Evolutionary conservation across 1,140 invertebrate genomes (phyloP).

Genomic region (Macrotrachela quadricornifera): DNA sequence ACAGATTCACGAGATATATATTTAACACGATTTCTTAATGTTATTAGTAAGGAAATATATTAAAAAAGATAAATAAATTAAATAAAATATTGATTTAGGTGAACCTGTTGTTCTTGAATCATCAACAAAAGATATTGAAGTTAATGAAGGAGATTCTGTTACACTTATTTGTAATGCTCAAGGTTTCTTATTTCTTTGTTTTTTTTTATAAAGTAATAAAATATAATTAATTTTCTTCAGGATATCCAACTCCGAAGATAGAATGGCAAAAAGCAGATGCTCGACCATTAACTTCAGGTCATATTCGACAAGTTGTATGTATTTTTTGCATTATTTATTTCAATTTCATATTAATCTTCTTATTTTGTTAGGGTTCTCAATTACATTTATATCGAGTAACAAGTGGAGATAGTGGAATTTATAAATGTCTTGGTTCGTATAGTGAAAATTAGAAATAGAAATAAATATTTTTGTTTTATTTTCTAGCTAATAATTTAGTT

Average conservation of each 20-base stretch:
- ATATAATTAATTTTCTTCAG: too few species aligned
- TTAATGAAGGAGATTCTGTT: not conserved
- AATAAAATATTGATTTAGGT: not conserved
- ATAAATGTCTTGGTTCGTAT: not conserved
- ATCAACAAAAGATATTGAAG: conserved; percentile 8
- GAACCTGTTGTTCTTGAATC: conserved; percentile 6
- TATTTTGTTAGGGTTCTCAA: not conserved
- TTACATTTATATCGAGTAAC: too few species aligned
- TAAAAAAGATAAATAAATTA: too few species aligned
- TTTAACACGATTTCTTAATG: not conserved
- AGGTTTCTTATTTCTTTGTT: too few species aligned
- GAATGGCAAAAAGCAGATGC: conserved; percentile 41
- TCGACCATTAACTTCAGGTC: conserved; percentile 11
- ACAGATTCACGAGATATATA: not conserved
- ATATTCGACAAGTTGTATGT: not conserved
- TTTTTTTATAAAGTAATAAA: too few species aligned
- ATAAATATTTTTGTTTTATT: not conserved
- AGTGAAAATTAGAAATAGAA: not conserved
- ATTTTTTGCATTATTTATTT: not conserved
- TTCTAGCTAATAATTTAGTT: conserved; percentile 7
- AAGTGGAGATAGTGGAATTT: not conserved
- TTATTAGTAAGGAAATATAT: not conserved
- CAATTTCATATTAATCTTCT: too few species aligned
- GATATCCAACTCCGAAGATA: conserved; percentile 57
- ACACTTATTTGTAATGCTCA: conserved; percentile 4